Evolutionary conservation across 2,888 invertebrate species (phyloP).

Genomic region (Abrostola triplasia): DNA sequence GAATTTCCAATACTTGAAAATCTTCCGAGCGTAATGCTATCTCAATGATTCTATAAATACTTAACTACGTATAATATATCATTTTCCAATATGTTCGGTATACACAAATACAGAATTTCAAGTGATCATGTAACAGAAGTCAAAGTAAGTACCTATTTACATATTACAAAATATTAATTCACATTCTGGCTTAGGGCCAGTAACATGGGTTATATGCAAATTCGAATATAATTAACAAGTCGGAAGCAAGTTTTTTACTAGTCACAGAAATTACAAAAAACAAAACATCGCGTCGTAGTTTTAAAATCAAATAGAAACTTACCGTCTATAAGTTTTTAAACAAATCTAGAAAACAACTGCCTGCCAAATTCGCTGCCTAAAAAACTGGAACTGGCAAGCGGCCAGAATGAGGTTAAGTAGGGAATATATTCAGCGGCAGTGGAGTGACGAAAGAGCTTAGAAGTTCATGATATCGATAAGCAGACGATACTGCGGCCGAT

Average conservation of each 20-base stretch:
- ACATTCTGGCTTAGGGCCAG: no score
- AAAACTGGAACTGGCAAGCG: constrained; percentile 37
- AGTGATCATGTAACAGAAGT: no score
- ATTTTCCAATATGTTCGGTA: no score
- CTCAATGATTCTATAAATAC: no score
- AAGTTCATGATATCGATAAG: constrained; percentile 67
- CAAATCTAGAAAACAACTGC: constrained; percentile 24
- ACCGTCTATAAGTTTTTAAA: constrained; percentile 34
- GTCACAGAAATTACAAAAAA: background rate
- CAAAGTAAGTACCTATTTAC: no score
- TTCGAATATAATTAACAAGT: no score
- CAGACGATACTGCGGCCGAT: constrained; percentile 73
- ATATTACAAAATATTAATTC: no score
- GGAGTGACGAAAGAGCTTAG: constrained; percentile 33
- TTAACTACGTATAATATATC: no score
- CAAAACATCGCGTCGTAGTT: background rate
- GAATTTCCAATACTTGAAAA: no score
- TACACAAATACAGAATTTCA: no score
- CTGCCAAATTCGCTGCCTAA: constrained; percentile 43
- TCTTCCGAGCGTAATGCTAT: no score
- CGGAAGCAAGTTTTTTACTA: background rate
- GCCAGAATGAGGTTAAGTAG: constrained; percentile 32
- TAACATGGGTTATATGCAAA: no score
- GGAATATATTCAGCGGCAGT: constrained; percentile 35
- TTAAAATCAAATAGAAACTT: constrained; percentile 8